Base-by-base conservation (phyloP, 2,113 vertebrate species). In the Anseranas semipalmata region DNA sequence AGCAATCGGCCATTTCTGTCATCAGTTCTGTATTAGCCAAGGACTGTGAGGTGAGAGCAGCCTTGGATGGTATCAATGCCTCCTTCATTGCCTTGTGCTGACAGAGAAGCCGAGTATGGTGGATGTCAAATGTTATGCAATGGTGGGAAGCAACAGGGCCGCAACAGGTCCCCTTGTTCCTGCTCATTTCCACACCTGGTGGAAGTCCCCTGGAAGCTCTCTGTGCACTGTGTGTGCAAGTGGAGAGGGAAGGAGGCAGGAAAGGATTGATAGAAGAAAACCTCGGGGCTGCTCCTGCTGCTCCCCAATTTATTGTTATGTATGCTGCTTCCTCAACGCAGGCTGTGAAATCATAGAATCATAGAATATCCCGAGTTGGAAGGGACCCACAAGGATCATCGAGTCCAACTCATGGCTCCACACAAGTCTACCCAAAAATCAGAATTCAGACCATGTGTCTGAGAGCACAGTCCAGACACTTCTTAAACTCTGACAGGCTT, bases 21-120 rank as follows among this genome's bases (percentile, higher is more conserved):
- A 59, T 48, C 33, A 81, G 22, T 65, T 74, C 72, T 55, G 27
- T 56, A 70, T 35, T 55, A 22, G 21, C 15, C 52, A 60, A 46
- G 6, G n/a, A 50, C 15, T 1, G 0, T 15, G 46, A 81, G 41
- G 22, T 35, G 46, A 95, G 62, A 68, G 71, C 24, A 56, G 52
- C 45, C 66, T 68, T 35, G 53, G 13, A 50, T 4, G 19, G 11
- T 59, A 65, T 7, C 82, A 78, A 76, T 52, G 53, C 33, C 33
- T 59, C 41, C 35, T 70, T 59, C 15, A 5, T 28, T 52, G 52
- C 43, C 63, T 59, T 65, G n/a, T 2, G 17, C 25, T 73, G 62
- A 55, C 63, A 74, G 65, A 70, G 52, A 85, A 85, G 65, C 46
- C 0, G 0, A 63, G 35, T 22, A 39, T 15, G 2, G 0, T 52